Conservation (phyloP, 1,140 invertebrate genomes). For the Aphaenogaster rudis region DNA sequence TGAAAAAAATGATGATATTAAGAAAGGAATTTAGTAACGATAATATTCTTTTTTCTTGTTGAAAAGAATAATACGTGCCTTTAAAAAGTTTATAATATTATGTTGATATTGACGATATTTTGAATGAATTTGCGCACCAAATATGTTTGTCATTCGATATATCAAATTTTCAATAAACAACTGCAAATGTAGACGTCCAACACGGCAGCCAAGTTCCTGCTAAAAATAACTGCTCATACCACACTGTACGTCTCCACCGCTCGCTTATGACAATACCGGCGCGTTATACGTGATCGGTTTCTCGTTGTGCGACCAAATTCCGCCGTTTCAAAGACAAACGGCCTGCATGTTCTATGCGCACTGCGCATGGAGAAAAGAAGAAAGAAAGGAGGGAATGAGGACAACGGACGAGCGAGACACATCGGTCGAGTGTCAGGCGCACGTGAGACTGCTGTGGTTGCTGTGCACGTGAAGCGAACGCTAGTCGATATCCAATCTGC, state of each 20-base stretch:
- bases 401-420: slow-evolving; percentile 2
- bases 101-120: background rate
- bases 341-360: slow-evolving; percentile 14
- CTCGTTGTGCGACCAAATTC: slow-evolving; percentile 62
- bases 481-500: slow-evolving; percentile 66
- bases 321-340: slow-evolving; percentile 61
- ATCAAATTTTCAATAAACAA: slow-evolving; percentile 27
- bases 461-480: slow-evolving; percentile 2
- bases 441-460: background rate
- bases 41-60: background rate
- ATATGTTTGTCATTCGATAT: background rate
- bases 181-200: background rate
- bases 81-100: background rate
- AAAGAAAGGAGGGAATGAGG: slow-evolving; percentile 25
- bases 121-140: background rate
- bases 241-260: background rate
- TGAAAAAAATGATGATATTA: background rate
- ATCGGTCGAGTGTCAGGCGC: background rate
- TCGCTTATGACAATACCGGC: slow-evolving; percentile 29
- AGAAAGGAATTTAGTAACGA: background rate
- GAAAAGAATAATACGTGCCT: background rate
- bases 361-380: slow-evolving; percentile 23
- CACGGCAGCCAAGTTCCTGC: background rate
- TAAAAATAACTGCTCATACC: slow-evolving; percentile 8
- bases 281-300: slow-evolving; percentile 66